Evolutionary conservation across 2,797 vertebrate species (phyloP).

Genomic region (Anguilla marmorata): DNA sequence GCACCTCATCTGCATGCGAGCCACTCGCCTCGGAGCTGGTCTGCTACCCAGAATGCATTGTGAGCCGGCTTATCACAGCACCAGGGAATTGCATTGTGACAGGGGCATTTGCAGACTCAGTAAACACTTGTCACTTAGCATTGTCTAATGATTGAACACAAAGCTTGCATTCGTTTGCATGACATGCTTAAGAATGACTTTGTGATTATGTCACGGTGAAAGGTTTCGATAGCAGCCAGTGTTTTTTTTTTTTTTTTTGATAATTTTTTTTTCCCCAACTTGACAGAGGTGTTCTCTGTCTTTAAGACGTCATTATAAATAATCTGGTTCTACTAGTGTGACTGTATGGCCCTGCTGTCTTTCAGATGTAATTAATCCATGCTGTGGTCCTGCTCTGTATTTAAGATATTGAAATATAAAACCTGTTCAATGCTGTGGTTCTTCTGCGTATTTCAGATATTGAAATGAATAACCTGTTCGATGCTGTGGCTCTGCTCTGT

Average conservation of each 20-base stretch:
- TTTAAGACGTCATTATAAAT: not conserved
- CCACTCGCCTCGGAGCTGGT: not conserved
- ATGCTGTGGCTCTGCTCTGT: not conserved
- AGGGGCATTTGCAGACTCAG: not conserved
- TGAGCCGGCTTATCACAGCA: not conserved
- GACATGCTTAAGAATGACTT: not conserved
- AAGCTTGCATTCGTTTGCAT: not conserved
- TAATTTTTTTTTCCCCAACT: not conserved
- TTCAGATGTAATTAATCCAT: not conserved
- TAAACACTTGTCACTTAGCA: conserved; percentile 4
- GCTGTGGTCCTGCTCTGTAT: not conserved
- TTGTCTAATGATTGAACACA: not conserved
- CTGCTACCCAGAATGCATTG: not conserved
- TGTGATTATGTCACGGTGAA: not conserved
- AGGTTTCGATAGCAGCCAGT: not conserved
- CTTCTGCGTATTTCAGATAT: not conserved
- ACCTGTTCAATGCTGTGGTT: not conserved
- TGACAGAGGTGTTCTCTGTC: not conserved
- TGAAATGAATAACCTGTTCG: not conserved
- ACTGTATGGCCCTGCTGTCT: not conserved
- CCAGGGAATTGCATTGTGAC: not conserved
- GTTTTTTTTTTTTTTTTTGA: not conserved
- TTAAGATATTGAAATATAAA: not conserved
- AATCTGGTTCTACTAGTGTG: not conserved
- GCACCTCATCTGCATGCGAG: not conserved